A percentile compares a stretch with the other conserved stretches of the same genome.
Evolutionary conservation across 37 sponge, comb jelly and placozoan species (phyloP).

Genomic region (Agelas oroides): DNA sequence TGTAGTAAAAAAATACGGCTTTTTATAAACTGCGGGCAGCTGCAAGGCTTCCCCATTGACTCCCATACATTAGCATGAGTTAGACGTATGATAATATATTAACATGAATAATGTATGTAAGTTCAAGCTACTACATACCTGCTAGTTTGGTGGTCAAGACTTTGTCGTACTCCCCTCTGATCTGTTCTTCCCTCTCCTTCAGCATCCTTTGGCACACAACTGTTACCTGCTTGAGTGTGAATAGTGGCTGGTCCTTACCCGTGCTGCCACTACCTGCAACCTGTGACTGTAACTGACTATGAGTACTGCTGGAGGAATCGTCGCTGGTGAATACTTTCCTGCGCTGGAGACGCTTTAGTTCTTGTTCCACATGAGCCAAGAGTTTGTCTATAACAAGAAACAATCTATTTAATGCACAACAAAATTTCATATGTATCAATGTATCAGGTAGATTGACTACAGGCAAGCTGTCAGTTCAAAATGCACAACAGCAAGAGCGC

Average conservation of each 20-base stretch:
- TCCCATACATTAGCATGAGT: too few relatives aligned
- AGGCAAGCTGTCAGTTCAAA: too few relatives aligned
- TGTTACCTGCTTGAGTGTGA: conserved; percentile 91
- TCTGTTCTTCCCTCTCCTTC: conserved; percentile 86
- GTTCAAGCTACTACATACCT: conserved; percentile 57
- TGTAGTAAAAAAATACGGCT: too few relatives aligned
- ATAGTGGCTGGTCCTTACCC: conserved; percentile 86
- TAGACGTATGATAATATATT: too few relatives aligned
- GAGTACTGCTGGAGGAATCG: not conserved
- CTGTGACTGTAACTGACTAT: too few relatives aligned
- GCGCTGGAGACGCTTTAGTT: conserved; percentile 67
- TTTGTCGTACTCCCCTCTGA: conserved; percentile 85
- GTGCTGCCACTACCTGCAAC: not conserved
- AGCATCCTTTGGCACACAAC: conserved; percentile 83
- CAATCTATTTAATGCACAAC: not conserved
- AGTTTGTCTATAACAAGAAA: conserved; percentile 48
- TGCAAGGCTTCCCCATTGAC: too few relatives aligned
- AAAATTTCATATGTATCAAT: not conserved
- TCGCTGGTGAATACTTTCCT: conserved; percentile 31
- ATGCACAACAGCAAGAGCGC: too few relatives aligned
- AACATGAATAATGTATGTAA: too few relatives aligned
- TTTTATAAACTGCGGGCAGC: too few relatives aligned
- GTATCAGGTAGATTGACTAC: too few relatives aligned
- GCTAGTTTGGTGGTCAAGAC: conserved; percentile 73
- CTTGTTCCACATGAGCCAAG: conserved; percentile 60